Evolutionary conservation across 2,888 invertebrate genomes (phyloP), one percentile per base, ranked within the genome.

Genomic region (Geophilus truncorum): DNA sequence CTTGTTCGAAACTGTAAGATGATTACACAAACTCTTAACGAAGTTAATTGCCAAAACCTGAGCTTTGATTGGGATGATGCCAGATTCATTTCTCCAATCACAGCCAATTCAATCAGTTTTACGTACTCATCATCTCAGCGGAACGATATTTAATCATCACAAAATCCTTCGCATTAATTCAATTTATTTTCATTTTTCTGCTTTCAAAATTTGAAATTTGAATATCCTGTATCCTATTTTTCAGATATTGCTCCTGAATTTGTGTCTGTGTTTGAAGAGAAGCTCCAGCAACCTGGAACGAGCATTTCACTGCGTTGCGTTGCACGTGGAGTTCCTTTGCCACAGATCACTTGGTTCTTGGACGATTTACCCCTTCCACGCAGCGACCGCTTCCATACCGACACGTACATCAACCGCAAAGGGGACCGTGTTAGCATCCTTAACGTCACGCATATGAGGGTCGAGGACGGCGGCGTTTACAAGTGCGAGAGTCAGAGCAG

Each of bases 301-400:
- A 92, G 93, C 78, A 93, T 96, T 15, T 94, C 94, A 83, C 89
- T 97, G 80, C 95, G 95, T 86, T 97, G 97, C 88, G 92, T 94
- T 78, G 97, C 96, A 6, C 94, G 96, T 82, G 97, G 97, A 79
- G 97, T 96, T 88, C 97, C 97, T 0, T 94, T 94, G 0, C 97
- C 97, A 77, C 94, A 94, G 89, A 95, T 97, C 85, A 92, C 93
- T 23, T 97, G 97, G 97, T 93, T 94, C 86, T 89, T 96, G 81
- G 96, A 96, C 87, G 94, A 84, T 28, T 84, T 84, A 23, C 83
- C 83, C 6, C 81, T 86, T 28, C 79, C 79, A 18, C 79, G 79
- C 62, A 62, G 62, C 57, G 79, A 79, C 30, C 79, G 86, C 75
- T 83, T 87, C 36, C 86, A 86, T 82, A 86, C 87, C 76, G 87